A percentile compares a stretch with the other conserved stretches of the same genome.
Conservation (phyloP, 2,113 vertebrate genomes). For the Calyptommatus sinebrachiatus region DNA sequence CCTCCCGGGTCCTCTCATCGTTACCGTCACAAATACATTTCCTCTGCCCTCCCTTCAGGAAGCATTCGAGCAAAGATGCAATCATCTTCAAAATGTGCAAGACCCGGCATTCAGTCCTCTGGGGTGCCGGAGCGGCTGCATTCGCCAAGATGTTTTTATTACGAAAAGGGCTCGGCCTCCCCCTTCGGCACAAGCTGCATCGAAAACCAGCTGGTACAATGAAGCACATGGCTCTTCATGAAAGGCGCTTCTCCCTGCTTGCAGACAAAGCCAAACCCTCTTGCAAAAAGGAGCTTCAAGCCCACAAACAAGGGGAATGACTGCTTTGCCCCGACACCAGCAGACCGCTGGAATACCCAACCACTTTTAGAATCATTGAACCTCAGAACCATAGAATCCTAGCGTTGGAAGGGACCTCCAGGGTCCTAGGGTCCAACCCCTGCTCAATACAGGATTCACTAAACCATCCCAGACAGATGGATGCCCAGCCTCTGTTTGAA, state of each 20-base stretch:
- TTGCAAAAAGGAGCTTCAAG: not conserved
- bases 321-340: not conserved
- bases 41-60: slow-evolving; percentile 20
- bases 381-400: too few relatives aligned
- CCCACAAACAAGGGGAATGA: not conserved
- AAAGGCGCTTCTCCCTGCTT: not conserved
- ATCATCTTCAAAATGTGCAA: slow-evolving; percentile 14
- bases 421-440: too few relatives aligned
- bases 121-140: slow-evolving; percentile 29
- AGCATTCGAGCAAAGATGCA: not conserved
- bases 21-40: slow-evolving; percentile 28
- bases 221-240: not conserved
- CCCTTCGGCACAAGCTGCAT: not conserved
- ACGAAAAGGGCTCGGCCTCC: not conserved
- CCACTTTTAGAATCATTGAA: not conserved
- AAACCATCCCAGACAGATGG: too few relatives aligned
- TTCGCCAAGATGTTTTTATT: slow-evolving; percentile 11
- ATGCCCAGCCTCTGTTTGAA: too few relatives aligned
- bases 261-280: not conserved
- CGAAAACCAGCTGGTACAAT: not conserved
- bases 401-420: too few relatives aligned
- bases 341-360: not conserved
- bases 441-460: too few relatives aligned
- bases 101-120: slow-evolving; percentile 6
- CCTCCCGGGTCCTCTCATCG: slow-evolving; percentile 27